Evolutionary conservation across 2,113 vertebrate genomes (phyloP).

Genomic region (Pseudorhombus dupliciocellatus): DNA sequence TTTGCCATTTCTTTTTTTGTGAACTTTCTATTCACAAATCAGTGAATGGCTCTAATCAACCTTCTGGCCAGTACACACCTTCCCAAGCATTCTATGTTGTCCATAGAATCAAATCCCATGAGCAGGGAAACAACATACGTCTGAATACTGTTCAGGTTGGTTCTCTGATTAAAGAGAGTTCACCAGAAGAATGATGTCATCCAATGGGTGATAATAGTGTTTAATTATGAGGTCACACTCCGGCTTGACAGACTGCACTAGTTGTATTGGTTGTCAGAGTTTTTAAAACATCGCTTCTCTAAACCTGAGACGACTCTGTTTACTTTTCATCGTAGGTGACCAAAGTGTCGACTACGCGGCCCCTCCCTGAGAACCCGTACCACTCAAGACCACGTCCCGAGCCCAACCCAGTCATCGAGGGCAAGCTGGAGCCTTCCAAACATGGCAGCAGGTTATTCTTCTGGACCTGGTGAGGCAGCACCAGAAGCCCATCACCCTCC

Average conservation of each 20-base stretch:
- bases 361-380: conserved; percentile 90
- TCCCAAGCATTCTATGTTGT: conserved; percentile 10
- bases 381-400: conserved; percentile 89
- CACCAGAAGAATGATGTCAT: too few relatives aligned
- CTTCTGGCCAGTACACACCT: conserved; percentile 17
- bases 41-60: conserved; percentile 41
- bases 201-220: not conserved
- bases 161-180: not conserved
- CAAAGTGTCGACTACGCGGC: conserved; percentile 91
- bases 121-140: conserved; percentile 20
- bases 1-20: too few relatives aligned
- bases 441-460: conserved; percentile 90
- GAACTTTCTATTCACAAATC: too few relatives aligned
- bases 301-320: not conserved
- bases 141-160: conserved; percentile 16
- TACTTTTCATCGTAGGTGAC: conserved; percentile 84
- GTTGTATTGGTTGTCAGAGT: not conserved
- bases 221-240: not conserved
- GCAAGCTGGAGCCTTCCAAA: conserved; percentile 88
- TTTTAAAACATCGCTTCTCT: not conserved
- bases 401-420: conserved; percentile 83
- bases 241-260: not conserved
- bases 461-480: conserved; percentile 85
- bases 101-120: conserved; percentile 11
- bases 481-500: conserved; percentile 18